Evolutionary conservation across 2,113 vertebrate genomes (phyloP).

Genomic region (Plotosus lineatus): DNA sequence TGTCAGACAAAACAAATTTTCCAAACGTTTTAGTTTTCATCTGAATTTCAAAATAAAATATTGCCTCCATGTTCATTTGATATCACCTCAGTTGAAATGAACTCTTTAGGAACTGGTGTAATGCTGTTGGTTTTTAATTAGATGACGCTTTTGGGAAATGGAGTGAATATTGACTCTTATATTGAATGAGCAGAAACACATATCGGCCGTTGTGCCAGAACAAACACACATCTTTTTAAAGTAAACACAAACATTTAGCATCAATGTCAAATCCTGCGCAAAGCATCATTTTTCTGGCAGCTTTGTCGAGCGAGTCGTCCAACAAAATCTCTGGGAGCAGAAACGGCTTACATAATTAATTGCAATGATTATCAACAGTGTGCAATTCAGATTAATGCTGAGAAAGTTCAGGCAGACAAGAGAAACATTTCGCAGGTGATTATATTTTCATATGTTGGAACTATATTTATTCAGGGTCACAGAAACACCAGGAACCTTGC

Average conservation of each 20-base stretch:
- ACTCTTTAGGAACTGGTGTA: background rate
- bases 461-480: constrained; percentile 46
- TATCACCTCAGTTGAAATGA: background rate
- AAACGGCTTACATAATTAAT: constrained; percentile 55
- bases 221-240: constrained; percentile 21
- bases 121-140: constrained; percentile 7
- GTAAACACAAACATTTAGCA: constrained; percentile 17
- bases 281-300: constrained; percentile 43
- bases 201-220: constrained; percentile 15
- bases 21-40: background rate
- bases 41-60: background rate
- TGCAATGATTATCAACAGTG: constrained; percentile 47
- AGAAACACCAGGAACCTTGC: constrained; percentile 44
- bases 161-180: background rate
- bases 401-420: constrained; percentile 39
- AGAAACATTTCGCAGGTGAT: constrained; percentile 48
- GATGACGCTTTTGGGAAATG: constrained; percentile 20
- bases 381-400: constrained; percentile 33
- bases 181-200: background rate
- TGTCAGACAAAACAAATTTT: background rate
- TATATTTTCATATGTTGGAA: constrained; percentile 49
- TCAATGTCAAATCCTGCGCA: constrained; percentile 29
- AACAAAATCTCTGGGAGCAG: constrained; percentile 51
- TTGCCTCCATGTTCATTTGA: background rate
- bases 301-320: constrained; percentile 37